A percentile compares a stretch with the other conserved stretches of the same genome.
Conservation (phyloP, 2,113 vertebrate genomes). For the Suncus etruscus region DNA sequence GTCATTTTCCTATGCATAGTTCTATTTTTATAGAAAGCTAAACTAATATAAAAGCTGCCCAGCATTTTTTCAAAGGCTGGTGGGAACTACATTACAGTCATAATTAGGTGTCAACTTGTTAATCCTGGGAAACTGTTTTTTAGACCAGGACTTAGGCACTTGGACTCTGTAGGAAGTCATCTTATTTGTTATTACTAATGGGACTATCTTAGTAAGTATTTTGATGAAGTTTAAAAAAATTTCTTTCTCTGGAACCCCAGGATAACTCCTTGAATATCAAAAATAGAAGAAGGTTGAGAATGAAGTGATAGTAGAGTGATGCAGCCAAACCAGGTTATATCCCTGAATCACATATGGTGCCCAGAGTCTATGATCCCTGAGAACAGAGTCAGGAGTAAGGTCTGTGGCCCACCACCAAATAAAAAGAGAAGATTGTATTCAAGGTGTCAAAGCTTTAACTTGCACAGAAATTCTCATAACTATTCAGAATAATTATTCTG, state of each 20-base stretch:
- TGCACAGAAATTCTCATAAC: background rate
- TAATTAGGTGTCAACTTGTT: no score
- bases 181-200: background rate
- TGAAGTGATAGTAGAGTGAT: no score
- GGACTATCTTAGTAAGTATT: background rate
- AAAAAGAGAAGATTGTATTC: background rate
- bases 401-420: no score
- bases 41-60: conserved; percentile 10
- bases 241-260: background rate
- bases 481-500: background rate
- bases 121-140: background rate
- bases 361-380: no score
- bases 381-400: no score
- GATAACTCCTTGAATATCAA: background rate
- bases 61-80: background rate
- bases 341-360: no score
- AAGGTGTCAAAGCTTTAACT: background rate
- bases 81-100: no score
- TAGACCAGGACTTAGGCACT: background rate
- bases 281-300: background rate
- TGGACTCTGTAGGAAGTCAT: background rate
- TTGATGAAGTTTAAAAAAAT: background rate
- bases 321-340: no score
- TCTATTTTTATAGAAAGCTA: conserved; percentile 28
- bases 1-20: background rate